Evolutionary conservation across 2,113 vertebrate species (phyloP), one percentile per base, ranked within the genome.

Genomic region (Gallinago undulata): DNA sequence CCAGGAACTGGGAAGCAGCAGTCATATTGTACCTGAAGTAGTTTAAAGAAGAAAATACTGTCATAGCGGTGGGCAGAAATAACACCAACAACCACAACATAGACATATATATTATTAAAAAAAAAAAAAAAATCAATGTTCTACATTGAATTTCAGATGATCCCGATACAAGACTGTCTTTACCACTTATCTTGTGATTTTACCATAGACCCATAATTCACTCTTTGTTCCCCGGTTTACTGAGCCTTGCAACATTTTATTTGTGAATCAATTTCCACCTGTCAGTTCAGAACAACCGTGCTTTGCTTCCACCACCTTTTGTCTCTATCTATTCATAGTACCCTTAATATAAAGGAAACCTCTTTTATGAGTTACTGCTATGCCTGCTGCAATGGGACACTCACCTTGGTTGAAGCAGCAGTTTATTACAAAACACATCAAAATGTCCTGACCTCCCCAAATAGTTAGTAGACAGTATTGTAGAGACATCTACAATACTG

Each of bases 201-300:
- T 85, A 35, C 62, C 27, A 51, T 51, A 95, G 87, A 75, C n/a
- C 39, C 21, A 90, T 68, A 91, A 93, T 67, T 94, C 78, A 82
- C 37, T 91, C 1, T 68, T 80, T 64, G 13, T 72, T 90, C 69
- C 35, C 62, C 0, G 0, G 56, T 94, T 93, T 82, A 93, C 69
- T 72, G 57, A 94, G 78, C 43, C 66, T 72, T 87, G 53, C 33
- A 82, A 90, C 43, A 51, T 75, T 95, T 89, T 82, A 91, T 93
- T 91, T 91, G 39, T 72, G 80, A 87, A 84, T 94, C 95, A 70
- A 45, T 94, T 95, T 86, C 86, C 27, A 51, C 31, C 60, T 89
- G 68, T 89, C 76, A 89, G 9, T 53, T 95, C 37, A 53, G 69
- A 96, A 64, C 19, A 78, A 43, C 48, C 2, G 8, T 64, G 77